Base-by-base conservation (phyloP, 2,888 invertebrate species). In the Troides oblongomaculatus region DNA sequence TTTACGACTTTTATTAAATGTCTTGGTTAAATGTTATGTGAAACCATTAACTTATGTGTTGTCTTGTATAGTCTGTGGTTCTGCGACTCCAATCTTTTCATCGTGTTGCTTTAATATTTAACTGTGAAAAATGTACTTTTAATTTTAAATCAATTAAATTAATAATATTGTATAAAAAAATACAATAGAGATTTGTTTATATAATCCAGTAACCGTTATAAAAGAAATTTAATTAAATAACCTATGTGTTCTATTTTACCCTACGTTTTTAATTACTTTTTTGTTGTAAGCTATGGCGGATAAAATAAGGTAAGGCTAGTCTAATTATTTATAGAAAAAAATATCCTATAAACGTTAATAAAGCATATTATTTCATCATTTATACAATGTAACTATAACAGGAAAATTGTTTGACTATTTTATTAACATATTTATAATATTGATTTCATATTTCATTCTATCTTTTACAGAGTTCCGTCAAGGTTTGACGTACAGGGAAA, bases 401-500 rank as follows among this genome's bases (percentile, higher is more conserved):
- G 12, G 4, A 2, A 46, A 46, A 46, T 46, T 46, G 3, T 46
- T 46, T 23, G 23, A 23, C 23, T 23, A 21, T 58, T 25, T 12
- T 62, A n/a, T n/a, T 58, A 59, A 18, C 43, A 23, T 39, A 21
- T 6, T 50, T 18, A 53, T 53, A 7, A n/a, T 8, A n/a, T 53
- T n/a, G n/a, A 18, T 5, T 53, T 18, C 21, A 21, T 0, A 59
- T 62, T 62, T 62, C 23, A 50, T 67, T 70, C 23, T 75, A 77
- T 56, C 90, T 90, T 57, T 90, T 90, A 58, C 83, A 93, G 93
- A 73, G 77, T 93, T 6, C 81, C 85, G 71, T 82, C 87, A 1
- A 90, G 88, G 64, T 88, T 86, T 76, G 87, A 92, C 73, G 77
- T 88, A 67, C 84, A 90, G 70, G 93, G 93, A 65, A 93, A 94